Evolutionary conservation across 1,140 invertebrate species (phyloP), one percentile per base, ranked within the genome.

Genomic region (Scaptodrosophila lebanonensis): DNA sequence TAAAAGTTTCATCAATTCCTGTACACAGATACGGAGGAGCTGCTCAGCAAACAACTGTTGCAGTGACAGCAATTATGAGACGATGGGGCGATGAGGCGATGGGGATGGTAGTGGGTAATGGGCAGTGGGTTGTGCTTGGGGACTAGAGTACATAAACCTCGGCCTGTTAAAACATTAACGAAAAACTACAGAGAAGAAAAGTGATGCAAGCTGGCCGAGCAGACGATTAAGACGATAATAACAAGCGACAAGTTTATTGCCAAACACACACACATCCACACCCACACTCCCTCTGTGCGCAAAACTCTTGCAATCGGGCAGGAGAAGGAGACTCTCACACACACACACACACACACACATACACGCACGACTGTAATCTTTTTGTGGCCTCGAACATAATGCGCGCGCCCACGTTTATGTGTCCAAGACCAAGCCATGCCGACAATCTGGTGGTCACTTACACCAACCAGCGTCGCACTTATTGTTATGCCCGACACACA

Each of bases 201-300:
- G 63, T 64, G 61, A 52, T 52, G 32, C 67, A 38, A 58, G 38
- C 75, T 75, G 71, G 52, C 42, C 45, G 54, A 58, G 40, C 42
- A 72, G 75, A 72, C 73, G 75, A 79, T 79, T 79, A 79, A 82
- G 75, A 82, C 76, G 73, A 82, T 79, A 79, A 79, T 79, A 79
- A 79, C 75, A 79, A 79, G 73, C 76, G 73, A 79, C 73, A 79
- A 79, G 73, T 79, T 79, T 79, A 79, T 79, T 79, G 73, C 75
- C 75, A 54, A 43, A 50, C 73, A 63, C 61, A 63, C 52, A 59
- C 52, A 66, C 49, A 49, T 30, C 17, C 53, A 49, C 54, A 43
- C 62, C n/a, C n/a, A n/a, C n/a, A n/a, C n/a, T n/a, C n/a, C n/a
- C 65, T 65, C 17, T 36, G 48, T 15, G 16, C 59, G 45, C 33